A percentile compares a stretch with the other conserved stretches of the same genome.
Evolutionary conservation across 1,140 invertebrate species (phyloP).

Genomic region (Aphaenogaster rudis): DNA sequence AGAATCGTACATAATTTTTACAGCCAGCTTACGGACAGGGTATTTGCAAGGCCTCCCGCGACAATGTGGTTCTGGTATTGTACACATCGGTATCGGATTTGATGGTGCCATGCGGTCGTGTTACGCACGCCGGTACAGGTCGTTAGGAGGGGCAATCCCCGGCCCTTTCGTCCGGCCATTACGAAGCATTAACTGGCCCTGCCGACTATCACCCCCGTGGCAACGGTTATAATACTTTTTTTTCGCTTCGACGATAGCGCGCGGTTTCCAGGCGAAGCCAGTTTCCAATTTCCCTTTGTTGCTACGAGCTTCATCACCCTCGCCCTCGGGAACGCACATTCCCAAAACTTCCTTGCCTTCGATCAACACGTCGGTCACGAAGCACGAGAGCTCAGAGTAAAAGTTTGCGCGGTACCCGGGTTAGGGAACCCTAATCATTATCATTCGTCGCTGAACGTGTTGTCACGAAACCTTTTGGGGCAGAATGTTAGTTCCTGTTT

Average conservation of each 20-base stretch:
- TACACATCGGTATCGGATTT: slow-evolving; percentile 77
- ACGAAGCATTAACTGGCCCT: slow-evolving; percentile 80
- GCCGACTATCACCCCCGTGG: slow-evolving; percentile 72
- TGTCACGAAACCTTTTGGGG: not conserved
- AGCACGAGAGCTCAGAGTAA: slow-evolving; percentile 10
- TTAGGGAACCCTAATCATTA: slow-evolving; percentile 27
- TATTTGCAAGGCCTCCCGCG: not conserved
- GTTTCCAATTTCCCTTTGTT: slow-evolving; percentile 73
- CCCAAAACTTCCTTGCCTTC: slow-evolving; percentile 43
- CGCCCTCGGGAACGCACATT: slow-evolving; percentile 24
- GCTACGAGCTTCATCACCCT: slow-evolving; percentile 51
- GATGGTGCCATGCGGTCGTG: slow-evolving; percentile 76
- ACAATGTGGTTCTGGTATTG: slow-evolving; percentile 58
- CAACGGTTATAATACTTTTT: slow-evolving; percentile 75
- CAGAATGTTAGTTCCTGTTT: slow-evolving; percentile 12
- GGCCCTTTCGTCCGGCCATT: slow-evolving; percentile 76
- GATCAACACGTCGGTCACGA: slow-evolving; percentile 15
- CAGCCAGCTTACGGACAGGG: not conserved
- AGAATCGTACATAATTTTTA: slow-evolving; percentile 64
- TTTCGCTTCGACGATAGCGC: slow-evolving; percentile 51
- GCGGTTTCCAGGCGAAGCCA: slow-evolving; percentile 67
- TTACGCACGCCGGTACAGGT: slow-evolving; percentile 73
- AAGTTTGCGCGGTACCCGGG: not conserved
- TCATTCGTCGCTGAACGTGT: slow-evolving; percentile 18
- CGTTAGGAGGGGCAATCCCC: slow-evolving; percentile 74